Evolutionary conservation across 2,888 invertebrate species (phyloP), one percentile per base, ranked within the genome.

Genomic region (Apoda limacodes): DNA sequence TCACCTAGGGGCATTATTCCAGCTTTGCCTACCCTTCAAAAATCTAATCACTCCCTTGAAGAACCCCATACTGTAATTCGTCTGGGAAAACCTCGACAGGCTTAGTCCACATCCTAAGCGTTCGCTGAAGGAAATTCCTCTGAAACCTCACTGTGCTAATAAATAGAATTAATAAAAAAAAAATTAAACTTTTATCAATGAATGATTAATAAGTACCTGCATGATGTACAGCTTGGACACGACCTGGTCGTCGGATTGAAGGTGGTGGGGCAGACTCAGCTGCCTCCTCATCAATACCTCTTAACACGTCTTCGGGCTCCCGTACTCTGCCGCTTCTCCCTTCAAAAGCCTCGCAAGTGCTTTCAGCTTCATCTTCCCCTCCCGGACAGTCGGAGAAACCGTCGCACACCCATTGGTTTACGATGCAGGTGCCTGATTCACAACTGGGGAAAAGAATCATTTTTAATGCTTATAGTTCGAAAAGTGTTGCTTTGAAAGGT

Each of bases 321-420:
- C 21, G 29, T 19, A 33, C 25, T 9, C 34, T 28, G 30, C 24
- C 26, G 12, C 22, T 19, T 30, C 27, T 17, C 33, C 20, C 9
- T 25, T 39, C 39, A 14, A 37, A 39, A 20, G 40, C 44, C 14
- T 44, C 49, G 32, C 71, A 70, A 9, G 42, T 23, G 0, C 42
- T 42, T 2, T 55, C 52, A 1, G 45, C 35, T 41, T 81, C 81
- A 37, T 80, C 81, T 21, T 78, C 78, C 1, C 71, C 76, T 2
- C 46, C 51, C 0, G 71, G 60, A 35, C 82, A 82, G 53, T 82
- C 82, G 1, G 60, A 49, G 50, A 78, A 81, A 2, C 82, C 82
- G 35, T 82, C 82, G 43, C 82, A 82, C 10, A 74, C 37, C 81
- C 81, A 82, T 3, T 67, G 60, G 27, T 61, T 68, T 9, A 57